Base-by-base conservation (phyloP, 2,888 invertebrate species). In the Marronus borbonicus region DNA sequence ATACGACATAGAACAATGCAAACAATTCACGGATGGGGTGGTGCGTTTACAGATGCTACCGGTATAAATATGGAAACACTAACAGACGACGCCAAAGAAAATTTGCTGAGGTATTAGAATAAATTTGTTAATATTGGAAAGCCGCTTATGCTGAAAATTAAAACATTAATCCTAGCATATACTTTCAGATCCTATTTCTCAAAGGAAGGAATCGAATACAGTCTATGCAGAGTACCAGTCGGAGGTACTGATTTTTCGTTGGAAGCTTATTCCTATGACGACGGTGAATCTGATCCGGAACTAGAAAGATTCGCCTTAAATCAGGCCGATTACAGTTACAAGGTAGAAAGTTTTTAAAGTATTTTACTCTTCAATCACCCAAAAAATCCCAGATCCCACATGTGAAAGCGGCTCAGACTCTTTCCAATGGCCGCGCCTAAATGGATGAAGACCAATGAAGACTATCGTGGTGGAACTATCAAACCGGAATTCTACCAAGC, bases 181-280 rank as follows among this genome's bases (percentile, higher is more conserved):
- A 24, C 24, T 14, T 74, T 31, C 5, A 96, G 96, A 60, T 92
- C 96, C 0, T 95, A 94, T 85, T 95, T 92, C 83, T 90, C 91
- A 14, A 83, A 87, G 1, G 86, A 89, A 79, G 97, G 97, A 12
- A 90, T 94, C 78, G 93, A 93, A 80, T 97, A 96, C 88, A 94
- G 92, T 82, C 86, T 97, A 82, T 93, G 94, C 52, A 91, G 98
- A 52, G 92, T 96, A 14, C 95, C 97, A 0, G 95, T 97, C 80
- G 97, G 93, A 1, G 96, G 97, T 5, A 92, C 93, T 69, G 98
- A 98, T 88, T 97, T 97, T 87, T 97, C 97, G 0, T 92, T 93
- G 0, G 91, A 91, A 66, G 90, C 92, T 0, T 98, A 98, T 90
- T 93, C 96, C 0, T 96, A 96, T 86, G 94, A 94, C 84, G 85